Conservation (phyloP, 2,113 vertebrate genomes). For the Globicephala melas region DNA sequence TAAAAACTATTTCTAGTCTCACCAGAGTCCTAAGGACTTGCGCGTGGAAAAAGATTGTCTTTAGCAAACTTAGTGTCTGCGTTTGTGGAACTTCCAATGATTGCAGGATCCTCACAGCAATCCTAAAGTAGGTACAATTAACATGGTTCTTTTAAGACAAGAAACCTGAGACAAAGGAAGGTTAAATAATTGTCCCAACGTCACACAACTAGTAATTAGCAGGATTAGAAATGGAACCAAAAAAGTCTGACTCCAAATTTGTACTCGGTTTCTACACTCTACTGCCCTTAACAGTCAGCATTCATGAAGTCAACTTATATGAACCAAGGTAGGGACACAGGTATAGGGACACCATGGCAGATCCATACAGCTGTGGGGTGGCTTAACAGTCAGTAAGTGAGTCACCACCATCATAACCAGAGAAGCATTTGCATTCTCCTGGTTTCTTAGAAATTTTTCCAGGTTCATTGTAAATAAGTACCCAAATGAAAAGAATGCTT, state of each 20-base stretch:
- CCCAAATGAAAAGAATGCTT: not conserved
- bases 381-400: not conserved
- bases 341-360: not conserved
- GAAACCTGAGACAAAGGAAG: not conserved
- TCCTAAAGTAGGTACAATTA: not conserved
- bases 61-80: not conserved
- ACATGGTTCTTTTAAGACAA: not conserved
- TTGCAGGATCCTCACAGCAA: not conserved
- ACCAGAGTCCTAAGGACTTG: not conserved
- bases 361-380: not conserved
- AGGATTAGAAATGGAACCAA: not conserved
- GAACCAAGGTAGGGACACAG: not conserved
- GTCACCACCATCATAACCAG: not conserved
- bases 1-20: not conserved
- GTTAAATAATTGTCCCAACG: not conserved
- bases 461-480: not conserved
- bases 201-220: not conserved
- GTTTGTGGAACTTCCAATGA: not conserved
- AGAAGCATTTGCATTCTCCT: not conserved
- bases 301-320: not conserved
- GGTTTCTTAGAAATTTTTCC: not conserved
- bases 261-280: not conserved
- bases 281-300: not conserved
- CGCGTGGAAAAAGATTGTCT: not conserved
- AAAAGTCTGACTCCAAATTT: not conserved